phyloP scores from a whole-genome alignment of 2,797 vertebrate genomes.

The Enteromius trimaculatus region DNA sequence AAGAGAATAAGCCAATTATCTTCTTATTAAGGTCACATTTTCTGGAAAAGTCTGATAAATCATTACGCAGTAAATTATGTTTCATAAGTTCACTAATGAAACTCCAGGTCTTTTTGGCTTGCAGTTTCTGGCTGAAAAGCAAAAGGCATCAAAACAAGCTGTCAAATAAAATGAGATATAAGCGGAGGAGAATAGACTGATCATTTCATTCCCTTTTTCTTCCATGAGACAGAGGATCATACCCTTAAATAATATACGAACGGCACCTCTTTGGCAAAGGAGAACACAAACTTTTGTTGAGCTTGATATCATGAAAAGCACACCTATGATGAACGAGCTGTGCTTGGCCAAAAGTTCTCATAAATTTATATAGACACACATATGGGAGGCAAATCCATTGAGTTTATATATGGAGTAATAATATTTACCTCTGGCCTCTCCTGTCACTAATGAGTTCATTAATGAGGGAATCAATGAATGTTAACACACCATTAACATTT shows the following conservation, averaged over 20 bases:
- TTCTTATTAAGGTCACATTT: conserved; percentile 9
- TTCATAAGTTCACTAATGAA: conserved; percentile 21
- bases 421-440: conserved; percentile 31
- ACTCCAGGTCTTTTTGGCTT: conserved; percentile 17
- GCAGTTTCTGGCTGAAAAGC: conserved; percentile 15
- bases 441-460: conserved; percentile 9
- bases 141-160: conserved; percentile 45
- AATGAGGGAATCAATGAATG: neutral
- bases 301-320: conserved; percentile 24
- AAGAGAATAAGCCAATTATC: neutral
- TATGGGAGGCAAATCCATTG: conserved; percentile 29
- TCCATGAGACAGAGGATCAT: conserved; percentile 15
- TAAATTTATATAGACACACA: conserved; percentile 31
- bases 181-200: conserved; percentile 6
- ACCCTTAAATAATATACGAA: neutral
- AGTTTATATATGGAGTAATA: conserved; percentile 20
- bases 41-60: neutral
- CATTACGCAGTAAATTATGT: neutral
- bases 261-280: conserved; percentile 33
- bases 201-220: neutral
- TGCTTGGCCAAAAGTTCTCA: conserved; percentile 35
- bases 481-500: conserved; percentile 15
- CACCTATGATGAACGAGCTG: conserved; percentile 20
- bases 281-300: conserved; percentile 29
- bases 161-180: conserved; percentile 49